Base-by-base conservation (phyloP, 2,113 vertebrate genomes). In the Phylloscopus trochiloides region DNA sequence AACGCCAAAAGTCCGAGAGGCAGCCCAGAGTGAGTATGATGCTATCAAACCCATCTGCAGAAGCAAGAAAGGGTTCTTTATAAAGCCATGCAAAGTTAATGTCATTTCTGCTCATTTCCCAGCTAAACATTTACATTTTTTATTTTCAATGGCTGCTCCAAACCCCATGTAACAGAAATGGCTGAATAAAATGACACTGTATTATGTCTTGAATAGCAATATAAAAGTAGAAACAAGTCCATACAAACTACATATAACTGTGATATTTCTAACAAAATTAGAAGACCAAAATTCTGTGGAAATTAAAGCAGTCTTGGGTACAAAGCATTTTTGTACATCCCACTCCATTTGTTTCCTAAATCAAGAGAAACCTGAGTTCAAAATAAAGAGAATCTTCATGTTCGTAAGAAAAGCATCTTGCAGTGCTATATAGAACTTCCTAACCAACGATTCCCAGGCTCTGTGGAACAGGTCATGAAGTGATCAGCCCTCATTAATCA, bases 1-100 rank as follows among this genome's bases (percentile, higher is more conserved):
- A 94, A 99, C 63, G 26, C 97, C 96, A 38, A 99, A 99, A 97
- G 98, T 99, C 95, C 87, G 97, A 40, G 99, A 99, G 80, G 98
- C 68, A 5, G 98, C 99, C 99, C 99, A 99, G 24, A 99, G 97
- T 0, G 98, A 97, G 12, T 99, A 99, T 12, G 99, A 99, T 32
- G 97, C 80, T 80, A 98, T 98, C 96, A 99, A 96, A 48, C 99
- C 99, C 50, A 98, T 65, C 99, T 99, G 98, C 42, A 92, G 61
- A 86, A 61, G 77, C 38, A 74, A 92, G 52, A 94, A 57, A 84
- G 61, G 14, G n/a, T 58, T 78, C 72, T 82, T 86, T 72, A 74
- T 34, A 72, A 78, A 90, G 59, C 34, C 75, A 7, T 72, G 45
- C 25, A 87, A 86, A 67, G 10, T 10, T 84, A 17, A 32, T 28